Evolutionary conservation across 2,888 invertebrate species (phyloP).

Genomic region (Eubasilissa splendida): DNA sequence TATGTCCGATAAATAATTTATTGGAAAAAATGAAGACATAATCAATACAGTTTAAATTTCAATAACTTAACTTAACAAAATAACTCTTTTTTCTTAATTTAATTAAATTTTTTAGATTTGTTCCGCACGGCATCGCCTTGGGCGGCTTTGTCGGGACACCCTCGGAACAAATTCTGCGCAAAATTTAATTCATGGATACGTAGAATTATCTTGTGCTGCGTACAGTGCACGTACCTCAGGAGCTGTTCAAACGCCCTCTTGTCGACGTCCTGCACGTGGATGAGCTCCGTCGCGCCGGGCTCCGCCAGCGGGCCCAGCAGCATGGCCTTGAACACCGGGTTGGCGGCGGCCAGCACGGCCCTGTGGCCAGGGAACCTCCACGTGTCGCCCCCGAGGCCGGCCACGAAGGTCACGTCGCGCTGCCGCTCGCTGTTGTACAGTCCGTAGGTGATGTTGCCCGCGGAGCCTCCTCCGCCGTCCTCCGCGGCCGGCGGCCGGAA

Average conservation of each 20-base stretch:
- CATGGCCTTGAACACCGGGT: conserved; percentile 77
- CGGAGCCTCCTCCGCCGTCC: neutral
- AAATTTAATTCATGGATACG: too few species aligned
- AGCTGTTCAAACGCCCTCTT: conserved; percentile 79
- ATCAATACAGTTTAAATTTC: too few species aligned
- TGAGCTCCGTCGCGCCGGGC: conserved; percentile 65
- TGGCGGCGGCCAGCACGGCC: conserved; percentile 75
- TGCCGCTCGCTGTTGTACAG: conserved; percentile 72
- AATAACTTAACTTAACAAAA: too few species aligned
- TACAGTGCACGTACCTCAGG: conserved; percentile 65
- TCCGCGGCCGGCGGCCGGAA: conserved; percentile 1
- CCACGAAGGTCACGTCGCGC: conserved; percentile 77
- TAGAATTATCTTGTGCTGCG: too few species aligned
- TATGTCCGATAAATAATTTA: too few species aligned
- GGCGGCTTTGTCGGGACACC: too few species aligned
- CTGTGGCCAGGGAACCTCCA: conserved; percentile 81
- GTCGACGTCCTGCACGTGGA: conserved; percentile 75
- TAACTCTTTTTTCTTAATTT: too few species aligned
- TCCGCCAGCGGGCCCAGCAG: conserved; percentile 67
- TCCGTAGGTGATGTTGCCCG: conserved; percentile 55
- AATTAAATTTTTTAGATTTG: too few species aligned
- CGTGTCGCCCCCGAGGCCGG: conserved; percentile 76
- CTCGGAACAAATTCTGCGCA: too few species aligned
- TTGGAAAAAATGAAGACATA: too few species aligned
- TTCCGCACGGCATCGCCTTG: too few species aligned